Conservation (phyloP, 2,113 vertebrate species). For the Indicator maculatus region DNA sequence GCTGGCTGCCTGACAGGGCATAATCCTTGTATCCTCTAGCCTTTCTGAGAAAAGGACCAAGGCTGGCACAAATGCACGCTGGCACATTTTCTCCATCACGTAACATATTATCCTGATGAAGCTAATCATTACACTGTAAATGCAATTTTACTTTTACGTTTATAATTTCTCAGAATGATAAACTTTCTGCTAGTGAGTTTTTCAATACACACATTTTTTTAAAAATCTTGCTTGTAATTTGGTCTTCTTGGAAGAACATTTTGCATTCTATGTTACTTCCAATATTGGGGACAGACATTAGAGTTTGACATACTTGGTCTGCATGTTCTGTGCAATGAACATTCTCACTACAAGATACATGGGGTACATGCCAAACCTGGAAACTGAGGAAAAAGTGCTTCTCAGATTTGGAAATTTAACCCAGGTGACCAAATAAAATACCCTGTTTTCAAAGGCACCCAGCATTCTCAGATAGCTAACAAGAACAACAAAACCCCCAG, state of each 20-base stretch:
- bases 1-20: slow-evolving; percentile 49
- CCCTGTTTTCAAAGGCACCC: not conserved
- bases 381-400: not conserved
- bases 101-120: not conserved
- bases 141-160: not conserved
- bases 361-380: not conserved
- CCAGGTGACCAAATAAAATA: not conserved
- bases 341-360: not conserved
- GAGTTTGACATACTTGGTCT: not conserved
- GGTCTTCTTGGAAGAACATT: not conserved
- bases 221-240: not conserved
- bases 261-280: not conserved
- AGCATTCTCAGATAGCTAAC: not conserved
- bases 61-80: not conserved
- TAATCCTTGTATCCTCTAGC: slow-evolving; percentile 46
- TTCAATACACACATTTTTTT: fast-evolving
- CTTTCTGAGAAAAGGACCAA: slow-evolving; percentile 44
- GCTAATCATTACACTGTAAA: not conserved
- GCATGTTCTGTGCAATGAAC: not conserved
- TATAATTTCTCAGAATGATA: not conserved
- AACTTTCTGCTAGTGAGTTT: not conserved
- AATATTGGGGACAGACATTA: not conserved
- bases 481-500: not conserved
- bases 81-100: slow-evolving; percentile 29
- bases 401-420: not conserved